A percentile compares a stretch with the other conserved stretches of the same genome.
phyloP scores from a whole-genome alignment of 2,888 invertebrate genomes.

The Tetropium fuscum region DNA sequence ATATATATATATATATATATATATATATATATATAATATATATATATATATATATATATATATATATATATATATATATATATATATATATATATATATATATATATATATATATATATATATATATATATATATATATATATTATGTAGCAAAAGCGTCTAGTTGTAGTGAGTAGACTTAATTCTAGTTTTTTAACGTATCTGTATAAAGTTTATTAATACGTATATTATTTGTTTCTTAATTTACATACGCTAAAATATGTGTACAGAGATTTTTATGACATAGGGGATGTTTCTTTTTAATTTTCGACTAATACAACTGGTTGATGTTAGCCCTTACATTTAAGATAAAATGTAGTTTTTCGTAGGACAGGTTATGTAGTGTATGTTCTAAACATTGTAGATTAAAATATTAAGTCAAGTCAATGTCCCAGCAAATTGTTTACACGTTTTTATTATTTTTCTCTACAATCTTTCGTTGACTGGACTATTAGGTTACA shows the following conservation, averaged over 20 bases:
- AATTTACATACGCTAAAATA: slow-evolving; percentile 13
- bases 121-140: too few species aligned
- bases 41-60: too few species aligned
- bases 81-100: too few species aligned
- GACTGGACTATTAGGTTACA: slow-evolving; percentile 27
- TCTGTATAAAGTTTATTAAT: slow-evolving; percentile 17
- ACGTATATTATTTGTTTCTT: slow-evolving; percentile 8
- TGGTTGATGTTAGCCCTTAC: slow-evolving; percentile 20
- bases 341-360: slow-evolving; percentile 14
- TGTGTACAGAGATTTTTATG: slow-evolving; percentile 14
- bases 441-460: slow-evolving; percentile 13
- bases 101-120: too few species aligned
- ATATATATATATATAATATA: too few species aligned
- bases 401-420: slow-evolving; percentile 10
- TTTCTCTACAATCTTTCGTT: too few species aligned
- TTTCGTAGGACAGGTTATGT: slow-evolving; percentile 14
- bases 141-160: slow-evolving; percentile 29
- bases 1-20: too few species aligned
- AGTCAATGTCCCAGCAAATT: neutral
- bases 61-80: too few species aligned
- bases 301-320: slow-evolving; percentile 14
- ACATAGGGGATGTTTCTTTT: slow-evolving; percentile 12
- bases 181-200: slow-evolving; percentile 12
- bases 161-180: slow-evolving; percentile 45
- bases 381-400: slow-evolving; percentile 17